Evolutionary conservation across 2,888 invertebrate species (phyloP).

Genomic region (Podotricha telesiphe): DNA sequence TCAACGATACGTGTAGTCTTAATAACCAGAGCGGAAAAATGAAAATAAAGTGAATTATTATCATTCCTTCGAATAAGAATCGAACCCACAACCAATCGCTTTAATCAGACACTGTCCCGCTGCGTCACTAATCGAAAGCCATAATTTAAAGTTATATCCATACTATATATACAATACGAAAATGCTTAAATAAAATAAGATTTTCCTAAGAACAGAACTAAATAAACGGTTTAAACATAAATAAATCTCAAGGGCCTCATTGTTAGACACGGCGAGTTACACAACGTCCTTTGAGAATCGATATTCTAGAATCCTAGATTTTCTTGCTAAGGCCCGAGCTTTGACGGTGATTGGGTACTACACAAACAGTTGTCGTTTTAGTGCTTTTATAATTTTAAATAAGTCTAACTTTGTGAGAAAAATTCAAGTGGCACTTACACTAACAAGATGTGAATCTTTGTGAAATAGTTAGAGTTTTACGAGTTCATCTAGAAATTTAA

Average conservation of each 20-base stretch:
- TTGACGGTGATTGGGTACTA: slow-evolving; percentile 22
- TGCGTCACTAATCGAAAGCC: no score
- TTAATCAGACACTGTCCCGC: no score
- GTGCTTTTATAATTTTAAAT: slow-evolving; percentile 14
- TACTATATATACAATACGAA: no score
- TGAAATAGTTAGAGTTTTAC: not conserved
- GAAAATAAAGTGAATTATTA: no score
- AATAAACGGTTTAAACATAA: not conserved
- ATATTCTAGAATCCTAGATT: slow-evolving; percentile 37
- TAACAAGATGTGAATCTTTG: slow-evolving; percentile 5
- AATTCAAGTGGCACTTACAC: not conserved
- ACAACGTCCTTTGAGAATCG: slow-evolving; percentile 32
- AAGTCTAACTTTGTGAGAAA: not conserved
- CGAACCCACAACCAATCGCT: no score
- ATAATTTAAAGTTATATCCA: no score
- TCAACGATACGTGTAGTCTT: no score
- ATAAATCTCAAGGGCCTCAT: slow-evolving; percentile 36
- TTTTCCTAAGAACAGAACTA: not conserved
- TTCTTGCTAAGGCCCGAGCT: slow-evolving; percentile 34
- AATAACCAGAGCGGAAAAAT: no score
- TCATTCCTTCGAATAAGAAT: no score
- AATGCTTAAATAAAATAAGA: no score
- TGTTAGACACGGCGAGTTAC: slow-evolving; percentile 32
- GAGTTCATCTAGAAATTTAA: slow-evolving; percentile 1
- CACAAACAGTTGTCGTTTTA: slow-evolving; percentile 12